A percentile compares a stretch with the other conserved stretches of the same genome.
Conservation (phyloP, 2,888 invertebrate genomes). For the Philaethria dido region DNA sequence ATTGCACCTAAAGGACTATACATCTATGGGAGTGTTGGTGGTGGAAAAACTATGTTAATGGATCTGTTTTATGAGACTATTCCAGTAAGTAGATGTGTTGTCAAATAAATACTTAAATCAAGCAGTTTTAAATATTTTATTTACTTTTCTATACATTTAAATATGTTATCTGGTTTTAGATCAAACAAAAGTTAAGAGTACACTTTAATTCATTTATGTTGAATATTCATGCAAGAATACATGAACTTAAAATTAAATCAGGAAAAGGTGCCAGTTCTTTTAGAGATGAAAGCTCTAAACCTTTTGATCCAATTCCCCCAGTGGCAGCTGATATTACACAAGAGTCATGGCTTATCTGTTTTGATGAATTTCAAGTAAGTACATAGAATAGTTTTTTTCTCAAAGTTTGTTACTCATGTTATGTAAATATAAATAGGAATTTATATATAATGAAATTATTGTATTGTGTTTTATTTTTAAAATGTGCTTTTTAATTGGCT, state of each 20-base stretch:
- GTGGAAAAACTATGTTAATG: conserved; percentile 99
- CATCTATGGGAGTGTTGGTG: conserved; percentile 95
- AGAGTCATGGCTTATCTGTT: conserved; percentile 96
- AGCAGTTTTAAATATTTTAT: no score
- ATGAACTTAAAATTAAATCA: conserved; percentile 89
- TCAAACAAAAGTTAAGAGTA: conserved; percentile 89
- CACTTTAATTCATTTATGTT: conserved; percentile 99
- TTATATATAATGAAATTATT: neutral
- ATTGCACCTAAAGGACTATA: conserved; percentile 91
- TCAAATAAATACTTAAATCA: no score
- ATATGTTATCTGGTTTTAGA: conserved; percentile 69
- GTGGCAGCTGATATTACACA: conserved; percentile 94
- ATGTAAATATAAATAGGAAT: no score
- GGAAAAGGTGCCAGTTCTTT: conserved; percentile 77
- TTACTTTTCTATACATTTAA: neutral
- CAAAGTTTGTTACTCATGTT: no score
- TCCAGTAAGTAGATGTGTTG: conserved; percentile 58
- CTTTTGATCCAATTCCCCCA: conserved; percentile 96
- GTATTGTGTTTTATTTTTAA: neutral
- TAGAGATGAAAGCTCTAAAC: conserved; percentile 70
- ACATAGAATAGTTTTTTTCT: neutral
- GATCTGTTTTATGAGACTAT: conserved; percentile 94
- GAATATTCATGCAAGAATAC: conserved; percentile 95
- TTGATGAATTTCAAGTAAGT: conserved; percentile 98
- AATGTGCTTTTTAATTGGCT: neutral